These are phyloP conservation scores for Arrhopalites spinosus DNA, from an alignment of 2,888 invertebrate species.

Conservation along the genomic window DNA sequence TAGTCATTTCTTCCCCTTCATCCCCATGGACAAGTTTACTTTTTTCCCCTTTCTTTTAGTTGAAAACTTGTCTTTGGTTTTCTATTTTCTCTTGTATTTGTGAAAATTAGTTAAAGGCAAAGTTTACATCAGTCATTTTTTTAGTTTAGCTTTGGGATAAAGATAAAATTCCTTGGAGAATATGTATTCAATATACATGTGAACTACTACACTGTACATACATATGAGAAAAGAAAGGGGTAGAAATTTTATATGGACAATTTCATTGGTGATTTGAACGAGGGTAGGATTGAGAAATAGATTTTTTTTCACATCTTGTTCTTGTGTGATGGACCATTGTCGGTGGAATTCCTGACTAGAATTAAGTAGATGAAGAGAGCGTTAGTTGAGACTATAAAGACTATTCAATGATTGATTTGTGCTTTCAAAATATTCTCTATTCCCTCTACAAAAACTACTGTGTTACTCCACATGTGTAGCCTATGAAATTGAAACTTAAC, in stretches of 20 bases:
- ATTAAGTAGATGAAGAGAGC: not conserved
- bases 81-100: not conserved
- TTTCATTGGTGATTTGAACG: too few relatives aligned
- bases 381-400: not conserved
- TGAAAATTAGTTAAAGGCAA: too few relatives aligned
- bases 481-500: not conserved
- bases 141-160: not conserved
- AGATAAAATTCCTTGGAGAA: not conserved
- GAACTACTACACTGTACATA: too few relatives aligned
- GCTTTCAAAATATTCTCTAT: not conserved
- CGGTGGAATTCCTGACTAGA: slow-evolving; percentile 1
- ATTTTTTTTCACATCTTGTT: too few relatives aligned
- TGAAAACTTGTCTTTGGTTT: not conserved
- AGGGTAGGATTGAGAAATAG: too few relatives aligned
- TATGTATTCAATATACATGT: slow-evolving; percentile 1
- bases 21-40: slow-evolving; percentile 2
- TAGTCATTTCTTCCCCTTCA: not conserved
- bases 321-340: not conserved
- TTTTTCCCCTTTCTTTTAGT: not conserved
- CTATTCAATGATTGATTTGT: not conserved
- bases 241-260: too few relatives aligned
- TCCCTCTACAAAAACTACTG: too few relatives aligned
- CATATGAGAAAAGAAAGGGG: not conserved
- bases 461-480: not conserved
- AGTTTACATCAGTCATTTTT: not conserved